Conservation (phyloP, 1,140 invertebrate genomes). For the Chionoecetes opilio region DNA sequence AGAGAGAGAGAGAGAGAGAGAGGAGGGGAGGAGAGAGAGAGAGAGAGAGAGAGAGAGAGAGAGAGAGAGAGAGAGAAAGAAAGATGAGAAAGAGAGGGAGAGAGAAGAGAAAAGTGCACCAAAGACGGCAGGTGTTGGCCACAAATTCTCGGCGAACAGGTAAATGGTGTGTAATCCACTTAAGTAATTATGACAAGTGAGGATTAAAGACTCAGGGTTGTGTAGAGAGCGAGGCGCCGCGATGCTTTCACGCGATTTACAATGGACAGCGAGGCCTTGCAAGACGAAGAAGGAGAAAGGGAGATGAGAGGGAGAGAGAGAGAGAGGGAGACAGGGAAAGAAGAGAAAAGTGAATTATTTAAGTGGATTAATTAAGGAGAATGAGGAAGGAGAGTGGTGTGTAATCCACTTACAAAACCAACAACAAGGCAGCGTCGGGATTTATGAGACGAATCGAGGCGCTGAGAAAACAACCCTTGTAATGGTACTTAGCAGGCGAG, state of each 20-base stretch:
- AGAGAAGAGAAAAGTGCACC: neutral
- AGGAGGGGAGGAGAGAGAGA: neutral
- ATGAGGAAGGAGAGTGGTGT: no score
- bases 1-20: neutral
- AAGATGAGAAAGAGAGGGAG: neutral
- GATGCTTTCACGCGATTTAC: neutral
- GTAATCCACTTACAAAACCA: no score
- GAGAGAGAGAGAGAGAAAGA: neutral
- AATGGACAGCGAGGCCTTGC: neutral
- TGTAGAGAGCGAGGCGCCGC: neutral
- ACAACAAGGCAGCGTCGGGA: no score
- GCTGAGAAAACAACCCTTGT: no score
- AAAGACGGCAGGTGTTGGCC: slow-evolving; percentile 15
- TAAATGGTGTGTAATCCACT: slow-evolving; percentile 10
- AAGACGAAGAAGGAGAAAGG: no score
- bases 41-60: neutral
- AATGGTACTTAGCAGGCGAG: no score
- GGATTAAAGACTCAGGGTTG: neutral
- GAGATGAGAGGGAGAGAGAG: no score
- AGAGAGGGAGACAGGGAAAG: no score
- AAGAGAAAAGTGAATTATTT: no score
- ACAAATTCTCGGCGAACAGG: neutral
- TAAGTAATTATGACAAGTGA: slow-evolving; percentile 31
- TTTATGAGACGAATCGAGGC: no score
- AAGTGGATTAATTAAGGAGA: no score